Evolutionary conservation across 2,113 vertebrate species (phyloP), one percentile per base, ranked within the genome.

Genomic region (Pyxicephalus adspersus): DNA sequence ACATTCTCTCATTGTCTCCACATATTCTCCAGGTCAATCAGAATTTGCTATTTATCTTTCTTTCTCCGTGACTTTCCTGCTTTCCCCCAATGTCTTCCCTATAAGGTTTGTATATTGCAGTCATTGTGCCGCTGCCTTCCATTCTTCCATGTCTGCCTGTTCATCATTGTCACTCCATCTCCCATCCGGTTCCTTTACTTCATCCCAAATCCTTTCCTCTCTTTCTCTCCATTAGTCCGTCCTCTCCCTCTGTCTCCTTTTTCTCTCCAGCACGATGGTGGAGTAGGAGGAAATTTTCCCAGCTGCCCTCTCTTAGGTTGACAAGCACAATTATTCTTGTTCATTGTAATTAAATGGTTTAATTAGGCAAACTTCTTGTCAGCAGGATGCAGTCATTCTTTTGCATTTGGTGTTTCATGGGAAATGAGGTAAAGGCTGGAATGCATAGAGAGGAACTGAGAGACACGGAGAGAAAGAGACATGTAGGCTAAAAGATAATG

Each of bases 291-390:
- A 80, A 60, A 80, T 80, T n/a, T n/a, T 64, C 78, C 78, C 78
- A 80, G 78, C 78, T 80, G 78, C 84, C 58, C 80, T 84, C 86
- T 87, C 77, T 63, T 63, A 85, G 60, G 74, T 85, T 77, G 88
- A 89, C 83, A 88, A 84, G 83, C n/a, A 38, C 88, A 89, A 92
- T 92, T 86, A 87, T 77, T 92, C 87, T 87, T 87, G 86, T 83
- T 84, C 84, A 67, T 90, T 92, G 92, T 91, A 92, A 92, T 94
- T 91, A 90, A 90, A 91, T 85, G 87, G 85, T 92, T 91, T 91
- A 93, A 91, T 93, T 91, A 89, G 84, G 74, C 81, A 68, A 80
- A 85, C 76, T 87, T 89, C 77, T 85, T 87, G 83, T 54, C 85
- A 87, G 83, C 83, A 86, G 84, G 84, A 55, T 71, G 67, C 78